Base-by-base conservation (phyloP, 2,888 invertebrate genomes). In the Rhagophthalmus giganteus region DNA sequence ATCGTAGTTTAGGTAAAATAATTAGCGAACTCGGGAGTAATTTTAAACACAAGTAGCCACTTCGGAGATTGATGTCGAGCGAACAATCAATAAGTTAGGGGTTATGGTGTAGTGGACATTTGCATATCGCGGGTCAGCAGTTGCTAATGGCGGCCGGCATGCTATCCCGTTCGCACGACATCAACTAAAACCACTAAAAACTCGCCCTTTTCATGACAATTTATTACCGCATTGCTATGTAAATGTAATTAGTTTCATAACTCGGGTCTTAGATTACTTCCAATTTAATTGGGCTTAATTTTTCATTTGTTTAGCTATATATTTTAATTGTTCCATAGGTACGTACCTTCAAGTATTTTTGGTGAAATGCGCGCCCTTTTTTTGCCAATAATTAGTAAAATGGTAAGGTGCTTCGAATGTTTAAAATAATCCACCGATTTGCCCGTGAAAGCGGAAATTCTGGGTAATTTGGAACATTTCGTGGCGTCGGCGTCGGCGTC, bases 51-150 rank as follows among this genome's bases (percentile, higher is more conserved):
- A 5, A 20, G 4, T 5, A 7, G 7, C 20, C 20, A 20, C 20
- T 20, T 3, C 7, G 7, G 7, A 20, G 20, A 20, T 20, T 20
- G 20, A 20, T 20, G 20, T 20, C 20, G 20, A 20, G 50, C 54
- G 57, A 64, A 64, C 65, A 66, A 65, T 66, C 64, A 66, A 65
- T 54, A 58, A 58, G 6, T 55, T 59, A 59, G 59, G 61, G 64
- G 63, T 64, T 65, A 58, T 40, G 41, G 38, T 54, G 51, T 54
- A 52, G 49, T 55, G 55, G 50, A 55, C 60, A 70, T 70, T 70
- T 68, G 66, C 67, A 68, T 68, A 68, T 68, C 62, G 58, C 63
- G 64, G 67, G 68, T 67, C 69, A 66, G 65, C 62, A 58, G 61
- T 60, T 60, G 57, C 66, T 68, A 70, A 69, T 67, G 63, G 67